Evolutionary conservation across 2,797 vertebrate species (phyloP).

Genomic region (Paedocypris micromegethes): DNA sequence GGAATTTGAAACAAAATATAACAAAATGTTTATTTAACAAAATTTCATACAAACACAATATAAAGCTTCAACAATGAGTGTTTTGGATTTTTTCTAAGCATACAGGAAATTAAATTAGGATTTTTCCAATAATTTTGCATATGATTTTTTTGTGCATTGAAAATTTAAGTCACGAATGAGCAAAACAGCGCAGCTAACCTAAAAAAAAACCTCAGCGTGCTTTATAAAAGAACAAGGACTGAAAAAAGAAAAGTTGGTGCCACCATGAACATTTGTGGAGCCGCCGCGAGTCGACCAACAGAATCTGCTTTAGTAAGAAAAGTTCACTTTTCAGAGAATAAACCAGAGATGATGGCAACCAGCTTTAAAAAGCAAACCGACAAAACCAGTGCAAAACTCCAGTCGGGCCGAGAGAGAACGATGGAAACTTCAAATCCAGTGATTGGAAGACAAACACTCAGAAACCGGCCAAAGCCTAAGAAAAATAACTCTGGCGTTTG

Average conservation of each 20-base stretch:
- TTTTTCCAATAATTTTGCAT: no score
- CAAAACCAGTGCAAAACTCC: constrained; percentile 11
- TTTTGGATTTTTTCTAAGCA: no score
- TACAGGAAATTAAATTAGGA: no score
- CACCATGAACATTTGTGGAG: background rate
- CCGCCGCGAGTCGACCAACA: constrained; percentile 1
- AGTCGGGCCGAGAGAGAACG: background rate
- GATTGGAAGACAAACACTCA: constrained; percentile 9
- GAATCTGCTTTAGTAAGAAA: background rate
- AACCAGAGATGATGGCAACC: constrained; percentile 12
- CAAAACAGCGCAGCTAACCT: no score
- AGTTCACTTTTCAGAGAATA: background rate
- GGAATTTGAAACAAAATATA: no score
- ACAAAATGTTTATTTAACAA: no score
- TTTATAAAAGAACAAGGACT: no score
- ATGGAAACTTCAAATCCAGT: background rate
- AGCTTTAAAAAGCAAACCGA: constrained; percentile 3
- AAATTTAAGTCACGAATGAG: no score
- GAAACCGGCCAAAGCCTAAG: constrained; percentile 4
- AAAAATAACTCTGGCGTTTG: constrained; percentile 35
- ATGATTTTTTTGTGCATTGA: no score
- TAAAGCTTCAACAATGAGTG: no score
- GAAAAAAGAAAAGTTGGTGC: background rate
- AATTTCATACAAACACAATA: no score
- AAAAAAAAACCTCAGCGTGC: no score